Conservation (phyloP, 2,888 invertebrate species). For the Therioaphis trifolii region DNA sequence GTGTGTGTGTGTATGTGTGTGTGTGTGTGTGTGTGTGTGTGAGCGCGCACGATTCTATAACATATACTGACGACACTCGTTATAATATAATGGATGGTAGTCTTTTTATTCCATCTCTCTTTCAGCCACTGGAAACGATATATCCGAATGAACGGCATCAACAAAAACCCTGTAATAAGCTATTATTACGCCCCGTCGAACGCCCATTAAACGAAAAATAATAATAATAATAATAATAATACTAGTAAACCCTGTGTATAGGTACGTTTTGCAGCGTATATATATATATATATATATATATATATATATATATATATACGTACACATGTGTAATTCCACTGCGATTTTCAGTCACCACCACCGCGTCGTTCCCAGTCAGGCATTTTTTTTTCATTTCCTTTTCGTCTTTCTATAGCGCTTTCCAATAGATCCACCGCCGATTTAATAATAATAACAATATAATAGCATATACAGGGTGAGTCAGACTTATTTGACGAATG, state of each 20-base stretch:
- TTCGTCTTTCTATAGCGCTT: neutral
- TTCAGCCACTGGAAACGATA: conserved; percentile 26
- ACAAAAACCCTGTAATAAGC: conserved; percentile 51
- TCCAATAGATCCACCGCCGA: too few relatives aligned
- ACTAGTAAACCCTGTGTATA: neutral
- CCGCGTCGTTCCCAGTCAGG: too few relatives aligned
- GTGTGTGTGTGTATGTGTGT: too few relatives aligned
- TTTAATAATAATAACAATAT: too few relatives aligned
- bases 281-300: neutral
- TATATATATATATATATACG: neutral
- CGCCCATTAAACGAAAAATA: conserved; percentile 37
- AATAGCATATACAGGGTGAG: too few relatives aligned
- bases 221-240: conserved; percentile 2
- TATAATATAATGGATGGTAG: conserved; percentile 1
- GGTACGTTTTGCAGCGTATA: neutral
- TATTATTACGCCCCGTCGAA: conserved; percentile 53
- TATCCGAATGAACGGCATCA: conserved; percentile 1
- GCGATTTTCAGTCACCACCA: neutral
- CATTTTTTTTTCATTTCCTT: neutral
- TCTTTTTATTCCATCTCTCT: neutral
- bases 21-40: too few relatives aligned
- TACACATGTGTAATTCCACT: neutral
- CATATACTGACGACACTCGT: neutral
- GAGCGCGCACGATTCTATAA: neutral
- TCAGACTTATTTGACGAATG: too few relatives aligned